A percentile compares a stretch with the other conserved stretches of the same genome.
These are phyloP conservation scores for Turdus rufiventris DNA, from an alignment of 2,113 vertebrate species.

Conservation along the genomic window DNA sequence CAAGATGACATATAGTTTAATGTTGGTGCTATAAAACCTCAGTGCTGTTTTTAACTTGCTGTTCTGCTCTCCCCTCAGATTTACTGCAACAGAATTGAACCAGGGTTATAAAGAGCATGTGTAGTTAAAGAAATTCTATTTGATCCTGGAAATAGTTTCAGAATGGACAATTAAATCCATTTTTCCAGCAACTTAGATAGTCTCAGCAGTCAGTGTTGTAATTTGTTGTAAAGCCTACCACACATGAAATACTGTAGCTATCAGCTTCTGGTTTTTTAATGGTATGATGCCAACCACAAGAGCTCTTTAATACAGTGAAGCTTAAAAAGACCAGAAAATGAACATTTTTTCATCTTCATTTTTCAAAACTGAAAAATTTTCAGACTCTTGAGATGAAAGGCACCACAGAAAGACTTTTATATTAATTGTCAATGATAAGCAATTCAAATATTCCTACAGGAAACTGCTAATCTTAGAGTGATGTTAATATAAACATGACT, in stretches of 20 bases:
- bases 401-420: not conserved
- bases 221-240: slow-evolving; percentile 39
- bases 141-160: slow-evolving; percentile 56
- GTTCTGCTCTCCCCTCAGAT: slow-evolving; percentile 39
- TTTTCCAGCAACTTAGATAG: slow-evolving; percentile 33
- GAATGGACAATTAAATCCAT: slow-evolving; percentile 62
- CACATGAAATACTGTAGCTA: slow-evolving; percentile 32
- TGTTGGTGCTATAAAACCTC: slow-evolving; percentile 39
- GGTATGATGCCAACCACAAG: not conserved
- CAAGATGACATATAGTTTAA: slow-evolving; percentile 51
- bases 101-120: slow-evolving; percentile 54
- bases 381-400: not conserved
- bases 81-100: slow-evolving; percentile 51
- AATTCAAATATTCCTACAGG: not conserved
- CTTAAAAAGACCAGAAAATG: not conserved
- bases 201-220: slow-evolving; percentile 24
- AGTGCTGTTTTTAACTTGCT: slow-evolving; percentile 10
- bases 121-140: slow-evolving; percentile 66
- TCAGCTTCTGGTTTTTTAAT: slow-evolving; percentile 37
- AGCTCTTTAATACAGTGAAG: slow-evolving; percentile 31
- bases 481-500: not conserved
- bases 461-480: not conserved
- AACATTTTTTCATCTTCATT: slow-evolving; percentile 4
- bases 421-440: not conserved
- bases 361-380: slow-evolving; percentile 7